A percentile compares a stretch with the other conserved stretches of the same genome.
phyloP scores from a whole-genome alignment of 2,113 vertebrate genomes.

The Trematocara variabile region DNA sequence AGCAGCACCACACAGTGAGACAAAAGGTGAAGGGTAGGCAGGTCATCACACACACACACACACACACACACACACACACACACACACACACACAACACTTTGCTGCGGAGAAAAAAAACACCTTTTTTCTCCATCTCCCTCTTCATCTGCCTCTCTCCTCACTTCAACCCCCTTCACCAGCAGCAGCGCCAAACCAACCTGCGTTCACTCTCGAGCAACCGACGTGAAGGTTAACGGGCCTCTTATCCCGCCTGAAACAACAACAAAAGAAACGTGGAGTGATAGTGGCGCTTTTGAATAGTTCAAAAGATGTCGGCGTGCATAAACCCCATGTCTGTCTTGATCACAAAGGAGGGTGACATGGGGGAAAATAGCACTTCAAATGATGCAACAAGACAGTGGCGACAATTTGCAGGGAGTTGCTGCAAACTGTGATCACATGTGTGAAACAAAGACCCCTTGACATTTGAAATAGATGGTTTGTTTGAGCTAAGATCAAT shows the following conservation, averaged over 20 bases:
- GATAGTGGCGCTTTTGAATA: constrained; percentile 27
- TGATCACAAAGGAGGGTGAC: constrained; percentile 39
- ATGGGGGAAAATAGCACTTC: constrained; percentile 41
- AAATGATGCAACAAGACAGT: constrained; percentile 55
- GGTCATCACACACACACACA: constrained; percentile 35
- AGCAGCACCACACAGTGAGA: constrained; percentile 50
- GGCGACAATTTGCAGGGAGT: constrained; percentile 31
- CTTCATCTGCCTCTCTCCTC: constrained; percentile 39
- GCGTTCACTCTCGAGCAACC: constrained; percentile 20
- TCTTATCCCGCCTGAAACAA: constrained; percentile 45
- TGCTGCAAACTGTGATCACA: constrained; percentile 53
- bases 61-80: background rate
- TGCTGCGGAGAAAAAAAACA: background rate
- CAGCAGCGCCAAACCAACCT: background rate
- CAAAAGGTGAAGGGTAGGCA: constrained; percentile 71
- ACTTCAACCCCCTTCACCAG: background rate
- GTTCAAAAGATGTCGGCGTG: constrained; percentile 46
- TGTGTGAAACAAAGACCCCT: constrained; percentile 42
- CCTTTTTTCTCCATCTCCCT: background rate
- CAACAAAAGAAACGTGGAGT: constrained; percentile 42
- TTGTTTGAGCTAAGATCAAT: constrained; percentile 38
- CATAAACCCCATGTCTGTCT: constrained; percentile 25
- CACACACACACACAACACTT: background rate
- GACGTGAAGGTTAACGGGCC: constrained; percentile 51
- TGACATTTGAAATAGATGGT: constrained; percentile 52